Evolutionary conservation across 2,113 vertebrate genomes (phyloP).

Genomic region (Pitta sordida): DNA sequence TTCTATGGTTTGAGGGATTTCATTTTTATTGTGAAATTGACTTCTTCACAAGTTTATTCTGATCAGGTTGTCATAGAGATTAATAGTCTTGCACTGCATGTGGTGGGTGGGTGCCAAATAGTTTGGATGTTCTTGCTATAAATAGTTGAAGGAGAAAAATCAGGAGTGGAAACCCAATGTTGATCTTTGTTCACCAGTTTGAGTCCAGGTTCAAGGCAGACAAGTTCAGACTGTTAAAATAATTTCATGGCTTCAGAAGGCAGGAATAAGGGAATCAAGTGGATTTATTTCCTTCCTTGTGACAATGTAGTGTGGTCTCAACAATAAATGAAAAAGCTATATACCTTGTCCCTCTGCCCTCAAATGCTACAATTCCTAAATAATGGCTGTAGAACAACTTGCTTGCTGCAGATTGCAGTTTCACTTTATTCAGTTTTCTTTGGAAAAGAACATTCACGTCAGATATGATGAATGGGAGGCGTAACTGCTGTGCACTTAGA

Average conservation of each 20-base stretch:
- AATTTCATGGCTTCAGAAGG: neutral
- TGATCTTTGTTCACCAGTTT: slow-evolving; percentile 1
- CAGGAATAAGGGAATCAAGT: neutral
- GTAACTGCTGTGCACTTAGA: neutral
- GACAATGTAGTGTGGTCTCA: neutral
- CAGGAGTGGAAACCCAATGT: neutral
- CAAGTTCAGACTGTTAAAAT: neutral
- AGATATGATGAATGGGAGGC: neutral
- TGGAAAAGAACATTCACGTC: neutral
- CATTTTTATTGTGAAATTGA: slow-evolving; percentile 45
- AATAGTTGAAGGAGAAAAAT: slow-evolving; percentile 24
- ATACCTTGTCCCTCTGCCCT: neutral
- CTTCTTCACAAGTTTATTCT: slow-evolving; percentile 52
- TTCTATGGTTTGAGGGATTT: slow-evolving; percentile 35
- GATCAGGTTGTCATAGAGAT: slow-evolving; percentile 69
- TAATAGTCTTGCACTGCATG: neutral
- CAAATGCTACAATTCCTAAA: neutral
- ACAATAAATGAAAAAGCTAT: neutral
- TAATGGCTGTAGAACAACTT: neutral
- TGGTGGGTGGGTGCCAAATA: slow-evolving; percentile 17
- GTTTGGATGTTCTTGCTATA: slow-evolving; percentile 38
- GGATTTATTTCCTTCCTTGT: neutral
- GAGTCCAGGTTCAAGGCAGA: neutral
- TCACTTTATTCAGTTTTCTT: neutral
- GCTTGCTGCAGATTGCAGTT: neutral